Percentiles rank a stretch among this genome's conserved stretches.
Evolutionary conservation across 2,888 invertebrate species (phyloP).

Genomic region (Heteromurus nitidus): DNA sequence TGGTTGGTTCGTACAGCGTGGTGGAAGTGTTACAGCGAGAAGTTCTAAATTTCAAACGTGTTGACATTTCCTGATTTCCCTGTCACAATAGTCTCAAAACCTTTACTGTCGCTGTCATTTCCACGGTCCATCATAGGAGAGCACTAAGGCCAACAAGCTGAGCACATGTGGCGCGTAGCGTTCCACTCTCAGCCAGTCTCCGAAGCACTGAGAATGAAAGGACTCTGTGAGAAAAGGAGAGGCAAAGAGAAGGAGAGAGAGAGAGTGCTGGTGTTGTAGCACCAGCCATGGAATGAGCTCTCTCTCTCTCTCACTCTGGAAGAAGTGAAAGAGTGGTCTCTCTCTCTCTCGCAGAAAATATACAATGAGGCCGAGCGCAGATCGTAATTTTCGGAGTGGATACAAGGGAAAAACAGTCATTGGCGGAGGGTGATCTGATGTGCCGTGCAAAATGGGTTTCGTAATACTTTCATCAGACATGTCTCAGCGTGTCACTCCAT

Average conservation of each 20-base stretch:
- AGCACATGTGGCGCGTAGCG: conserved; percentile 18
- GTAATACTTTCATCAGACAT: conserved; percentile 62
- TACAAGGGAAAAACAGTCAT: conserved; percentile 29
- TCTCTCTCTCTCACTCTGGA: neutral
- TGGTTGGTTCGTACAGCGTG: neutral
- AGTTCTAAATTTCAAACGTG: conserved; percentile 42
- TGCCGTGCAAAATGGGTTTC: conserved; percentile 48
- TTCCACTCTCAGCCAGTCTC: neutral
- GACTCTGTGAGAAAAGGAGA: neutral
- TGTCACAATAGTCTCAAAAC: conserved; percentile 51
- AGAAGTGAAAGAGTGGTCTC: conserved; percentile 7
- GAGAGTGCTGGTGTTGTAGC: neutral
- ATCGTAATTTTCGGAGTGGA: conserved; percentile 36
- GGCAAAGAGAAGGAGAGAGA: neutral
- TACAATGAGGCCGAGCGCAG: conserved; percentile 9
- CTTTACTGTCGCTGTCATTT: conserved; percentile 49
- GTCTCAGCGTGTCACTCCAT: conserved; percentile 63
- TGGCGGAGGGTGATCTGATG: conserved; percentile 25
- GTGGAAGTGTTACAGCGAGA: neutral
- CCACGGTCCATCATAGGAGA: conserved; percentile 38
- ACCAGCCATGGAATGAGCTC: too few species aligned
- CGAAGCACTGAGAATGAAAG: neutral
- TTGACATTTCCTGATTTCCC: conserved; percentile 58
- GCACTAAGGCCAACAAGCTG: neutral
- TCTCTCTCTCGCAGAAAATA: neutral